Percentiles rank a stretch among this genome's conserved stretches.
These are phyloP conservation scores for Doryteuthis pealeii DNA, from an alignment of 1,140 invertebrate species.

Conservation along the genomic window DNA sequence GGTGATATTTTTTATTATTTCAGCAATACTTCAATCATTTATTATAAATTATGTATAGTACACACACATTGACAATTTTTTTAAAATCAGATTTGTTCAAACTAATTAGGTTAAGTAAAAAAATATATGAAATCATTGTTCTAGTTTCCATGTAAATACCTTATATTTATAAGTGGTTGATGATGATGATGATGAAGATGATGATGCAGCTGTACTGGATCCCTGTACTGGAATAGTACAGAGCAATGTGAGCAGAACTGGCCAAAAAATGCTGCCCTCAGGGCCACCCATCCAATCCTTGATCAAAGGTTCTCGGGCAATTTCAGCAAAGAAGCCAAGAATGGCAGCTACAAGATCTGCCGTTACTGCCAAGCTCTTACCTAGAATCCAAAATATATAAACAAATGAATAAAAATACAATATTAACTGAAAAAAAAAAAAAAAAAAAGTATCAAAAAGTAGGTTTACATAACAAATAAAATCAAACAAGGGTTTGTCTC, in stretches of 20 bases:
- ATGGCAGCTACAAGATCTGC: conserved; percentile 62
- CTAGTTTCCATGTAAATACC: too few relatives aligned
- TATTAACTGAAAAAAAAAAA: not conserved
- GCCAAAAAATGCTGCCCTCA: conserved; percentile 81
- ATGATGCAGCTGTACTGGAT: conserved; percentile 65
- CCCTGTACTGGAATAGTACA: conserved; percentile 66
- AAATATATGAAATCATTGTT: too few relatives aligned
- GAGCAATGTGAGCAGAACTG: conserved; percentile 74
- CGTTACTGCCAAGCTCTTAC: conserved; percentile 43
- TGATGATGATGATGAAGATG: not conserved
- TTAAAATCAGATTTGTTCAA: too few relatives aligned
- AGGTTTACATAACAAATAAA: not conserved
- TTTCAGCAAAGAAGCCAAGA: conserved; percentile 77
- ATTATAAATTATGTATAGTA: too few relatives aligned
- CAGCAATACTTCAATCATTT: too few relatives aligned
- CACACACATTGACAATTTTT: too few relatives aligned
- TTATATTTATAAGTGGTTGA: not conserved
- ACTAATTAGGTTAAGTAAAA: too few relatives aligned
- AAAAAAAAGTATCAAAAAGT: not conserved
- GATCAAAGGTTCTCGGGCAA: conserved; percentile 77
- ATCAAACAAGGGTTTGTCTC: not conserved
- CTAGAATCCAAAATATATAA: conserved; percentile 23
- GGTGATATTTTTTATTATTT: too few relatives aligned
- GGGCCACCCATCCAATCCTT: conserved; percentile 82
- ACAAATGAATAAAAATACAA: not conserved